A percentile compares a stretch with the other conserved stretches of the same genome.
Evolutionary conservation across 2,888 invertebrate genomes (phyloP).

Genomic region (Hirtodrosophila cameraria): DNA sequence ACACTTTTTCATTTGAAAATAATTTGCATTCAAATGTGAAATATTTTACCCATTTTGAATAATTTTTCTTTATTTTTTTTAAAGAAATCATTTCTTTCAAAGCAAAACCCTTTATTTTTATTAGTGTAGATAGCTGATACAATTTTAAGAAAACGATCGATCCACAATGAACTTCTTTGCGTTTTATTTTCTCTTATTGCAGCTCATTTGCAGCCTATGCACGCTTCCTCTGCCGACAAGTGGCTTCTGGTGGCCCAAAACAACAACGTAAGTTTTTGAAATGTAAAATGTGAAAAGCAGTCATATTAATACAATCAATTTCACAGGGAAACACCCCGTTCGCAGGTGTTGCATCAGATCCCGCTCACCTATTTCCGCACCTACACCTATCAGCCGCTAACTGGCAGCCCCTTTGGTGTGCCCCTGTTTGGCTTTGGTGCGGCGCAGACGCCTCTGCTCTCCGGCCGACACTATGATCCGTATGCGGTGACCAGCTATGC

Average conservation of each 20-base stretch:
- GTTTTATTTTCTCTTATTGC: not conserved
- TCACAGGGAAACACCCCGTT: constrained; percentile 64
- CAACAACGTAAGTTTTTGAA: constrained; percentile 79
- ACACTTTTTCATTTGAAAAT: no score
- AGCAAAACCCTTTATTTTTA: no score
- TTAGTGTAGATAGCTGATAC: no score
- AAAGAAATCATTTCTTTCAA: no score
- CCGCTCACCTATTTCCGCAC: constrained; percentile 83
- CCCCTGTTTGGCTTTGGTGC: constrained; percentile 75
- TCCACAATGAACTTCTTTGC: not conserved
- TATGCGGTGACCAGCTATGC: constrained; percentile 66
- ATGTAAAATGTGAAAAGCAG: no score
- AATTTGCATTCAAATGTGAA: no score
- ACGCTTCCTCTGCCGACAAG: constrained; percentile 18
- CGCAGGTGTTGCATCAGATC: constrained; percentile 78
- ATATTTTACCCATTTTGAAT: no score
- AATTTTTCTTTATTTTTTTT: no score
- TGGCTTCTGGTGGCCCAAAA: constrained; percentile 79
- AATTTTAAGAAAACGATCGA: no score
- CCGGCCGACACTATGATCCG: constrained; percentile 66
- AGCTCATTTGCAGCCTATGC: constrained; percentile 44
- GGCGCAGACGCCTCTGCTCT: constrained; percentile 69
- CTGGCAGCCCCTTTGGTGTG: constrained; percentile 69
- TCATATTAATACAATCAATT: no score
- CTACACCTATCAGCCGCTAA: constrained; percentile 82